A percentile compares a stretch with the other conserved stretches of the same genome.
Evolutionary conservation across 2,797 vertebrate species (phyloP).

Genomic region (Channa striata): DNA sequence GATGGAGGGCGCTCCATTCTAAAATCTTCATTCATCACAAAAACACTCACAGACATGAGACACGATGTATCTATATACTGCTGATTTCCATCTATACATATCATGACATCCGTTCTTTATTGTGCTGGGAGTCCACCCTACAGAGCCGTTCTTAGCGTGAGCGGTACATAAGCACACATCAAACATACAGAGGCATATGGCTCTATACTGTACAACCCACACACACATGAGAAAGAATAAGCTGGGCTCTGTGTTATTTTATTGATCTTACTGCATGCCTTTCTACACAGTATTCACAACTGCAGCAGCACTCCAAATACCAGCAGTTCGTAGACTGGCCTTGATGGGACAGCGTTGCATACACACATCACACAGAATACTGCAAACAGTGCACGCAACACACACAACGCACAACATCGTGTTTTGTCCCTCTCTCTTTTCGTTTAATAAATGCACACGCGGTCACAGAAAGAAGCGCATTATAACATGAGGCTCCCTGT

Average conservation of each 20-base stretch:
- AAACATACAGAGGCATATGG: conserved; percentile 21
- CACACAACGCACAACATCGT: conserved; percentile 36
- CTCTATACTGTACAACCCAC: conserved; percentile 28
- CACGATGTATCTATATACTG: too few relatives aligned
- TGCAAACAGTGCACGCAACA: conserved; percentile 2
- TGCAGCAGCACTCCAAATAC: conserved; percentile 28
- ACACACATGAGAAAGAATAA: conserved; percentile 51
- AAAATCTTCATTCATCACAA: conserved; percentile 54
- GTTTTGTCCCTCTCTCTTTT: conserved; percentile 28
- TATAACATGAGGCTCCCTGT: conserved; percentile 70
- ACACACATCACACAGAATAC: conserved; percentile 12
- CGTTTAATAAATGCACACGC: conserved; percentile 10
- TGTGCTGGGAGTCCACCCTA: conserved; percentile 4
- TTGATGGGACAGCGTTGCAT: conserved; percentile 26
- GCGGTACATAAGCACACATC: conserved; percentile 26
- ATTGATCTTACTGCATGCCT: conserved; percentile 62
- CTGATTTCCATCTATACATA: background rate
- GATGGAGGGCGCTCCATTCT: conserved; percentile 54
- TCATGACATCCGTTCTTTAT: background rate
- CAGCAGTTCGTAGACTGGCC: conserved; percentile 21
- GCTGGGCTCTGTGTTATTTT: conserved; percentile 46
- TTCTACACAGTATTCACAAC: conserved; percentile 50
- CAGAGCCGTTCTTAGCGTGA: conserved; percentile 25
- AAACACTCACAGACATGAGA: conserved; percentile 14
- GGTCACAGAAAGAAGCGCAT: conserved; percentile 24